Evolutionary conservation across 1,140 invertebrate species (phyloP).

Genomic region (Melipona quadrifasciata): DNA sequence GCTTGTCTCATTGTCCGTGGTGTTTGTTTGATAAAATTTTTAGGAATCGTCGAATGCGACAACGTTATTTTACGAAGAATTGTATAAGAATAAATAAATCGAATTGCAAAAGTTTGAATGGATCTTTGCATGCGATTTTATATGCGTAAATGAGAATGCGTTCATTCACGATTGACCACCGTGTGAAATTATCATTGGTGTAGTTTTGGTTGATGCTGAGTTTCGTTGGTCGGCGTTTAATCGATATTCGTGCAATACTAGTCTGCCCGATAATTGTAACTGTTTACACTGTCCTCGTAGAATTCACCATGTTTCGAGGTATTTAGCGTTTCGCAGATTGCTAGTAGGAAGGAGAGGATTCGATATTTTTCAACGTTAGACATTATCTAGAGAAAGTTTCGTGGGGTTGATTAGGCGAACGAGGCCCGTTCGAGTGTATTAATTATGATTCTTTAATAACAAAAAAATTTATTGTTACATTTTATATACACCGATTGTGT

Average conservation of each 20-base stretch:
- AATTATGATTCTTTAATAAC: neutral
- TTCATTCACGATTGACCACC: neutral
- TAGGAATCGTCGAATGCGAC: neutral
- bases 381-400: neutral
- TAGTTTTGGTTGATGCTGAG: neutral
- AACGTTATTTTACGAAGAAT: neutral
- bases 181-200: neutral
- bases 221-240: slow-evolving; percentile 1
- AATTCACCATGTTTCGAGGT: neutral
- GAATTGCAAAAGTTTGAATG: neutral
- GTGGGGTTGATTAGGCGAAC: neutral
- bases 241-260: slow-evolving; percentile 41
- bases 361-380: slow-evolving; percentile 1
- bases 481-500: neutral
- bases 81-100: neutral
- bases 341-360: neutral
- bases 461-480: neutral
- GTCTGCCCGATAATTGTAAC: slow-evolving; percentile 1
- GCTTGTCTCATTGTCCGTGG: neutral
- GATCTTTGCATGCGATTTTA: neutral
- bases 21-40: neutral
- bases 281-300: slow-evolving; percentile 10
- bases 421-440: neutral
- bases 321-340: slow-evolving; percentile 3
- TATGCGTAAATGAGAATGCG: neutral